Percentiles rank a stretch among this genome's conserved stretches.
These are phyloP conservation scores for Nasonia oneida DNA, from an alignment of 2,888 invertebrate species.

Conservation along the genomic window DNA sequence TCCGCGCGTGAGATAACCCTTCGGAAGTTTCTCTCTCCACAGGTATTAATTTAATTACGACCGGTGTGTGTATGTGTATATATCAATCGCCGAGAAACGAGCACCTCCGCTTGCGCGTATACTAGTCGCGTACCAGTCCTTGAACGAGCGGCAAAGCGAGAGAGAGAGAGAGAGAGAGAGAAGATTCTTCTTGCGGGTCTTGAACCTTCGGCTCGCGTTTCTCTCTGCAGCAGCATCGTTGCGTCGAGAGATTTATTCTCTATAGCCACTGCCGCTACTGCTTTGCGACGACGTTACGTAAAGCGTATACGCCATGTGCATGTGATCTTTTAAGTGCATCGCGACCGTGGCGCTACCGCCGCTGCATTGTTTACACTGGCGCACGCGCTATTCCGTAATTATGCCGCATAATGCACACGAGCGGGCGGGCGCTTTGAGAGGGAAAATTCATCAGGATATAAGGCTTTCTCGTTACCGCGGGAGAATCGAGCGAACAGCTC, in stretches of 20 bases:
- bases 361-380: background rate
- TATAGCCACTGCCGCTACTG: background rate
- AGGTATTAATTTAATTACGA: no score
- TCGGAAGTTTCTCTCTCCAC: slow-evolving; percentile 4
- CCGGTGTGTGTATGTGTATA: no score
- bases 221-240: slow-evolving; percentile 39
- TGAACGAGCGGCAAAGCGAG: slow-evolving; percentile 59
- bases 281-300: background rate
- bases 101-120: no score
- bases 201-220: slow-evolving; percentile 61
- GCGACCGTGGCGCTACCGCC: background rate
- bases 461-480: background rate
- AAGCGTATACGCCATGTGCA: background rate
- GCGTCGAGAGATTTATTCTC: background rate
- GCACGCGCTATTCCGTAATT: slow-evolving; percentile 7
- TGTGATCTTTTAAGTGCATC: background rate
- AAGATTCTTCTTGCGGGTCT: slow-evolving; percentile 48
- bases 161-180: slow-evolving; percentile 33
- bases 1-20: background rate
- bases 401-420: background rate
- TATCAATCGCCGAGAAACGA: background rate
- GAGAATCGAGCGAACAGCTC: background rate
- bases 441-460: background rate
- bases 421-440: background rate
- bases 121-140: slow-evolving; percentile 35